Evolutionary conservation across 2,797 vertebrate species (phyloP).

Genomic region (Falco novaeseelandiae): DNA sequence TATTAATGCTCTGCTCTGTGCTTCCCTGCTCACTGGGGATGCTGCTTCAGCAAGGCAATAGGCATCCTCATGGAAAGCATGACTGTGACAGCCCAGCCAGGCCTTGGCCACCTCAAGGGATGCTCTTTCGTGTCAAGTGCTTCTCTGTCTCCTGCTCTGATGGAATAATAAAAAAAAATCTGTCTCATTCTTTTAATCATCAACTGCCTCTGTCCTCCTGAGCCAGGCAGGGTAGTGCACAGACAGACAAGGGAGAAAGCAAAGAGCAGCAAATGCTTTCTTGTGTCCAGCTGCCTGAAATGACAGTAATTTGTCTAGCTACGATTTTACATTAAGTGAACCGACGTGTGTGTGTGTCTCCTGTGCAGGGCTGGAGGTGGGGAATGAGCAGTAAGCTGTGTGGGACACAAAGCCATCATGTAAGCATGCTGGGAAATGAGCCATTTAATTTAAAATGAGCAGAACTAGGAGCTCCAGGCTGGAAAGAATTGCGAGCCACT

Average conservation of each 20-base stretch:
- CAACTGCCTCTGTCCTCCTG: background rate
- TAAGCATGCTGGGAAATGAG: background rate
- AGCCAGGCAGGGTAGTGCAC: background rate
- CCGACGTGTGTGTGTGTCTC: background rate
- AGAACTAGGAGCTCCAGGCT: background rate
- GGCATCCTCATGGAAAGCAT: background rate
- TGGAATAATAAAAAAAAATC: conserved; percentile 39
- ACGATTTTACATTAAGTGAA: conserved; percentile 2
- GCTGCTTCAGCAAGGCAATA: background rate
- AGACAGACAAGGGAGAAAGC: background rate
- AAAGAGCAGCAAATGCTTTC: conserved; percentile 4
- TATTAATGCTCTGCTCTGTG: background rate
- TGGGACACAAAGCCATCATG: background rate
- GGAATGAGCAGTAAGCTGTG: background rate
- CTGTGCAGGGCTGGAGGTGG: background rate
- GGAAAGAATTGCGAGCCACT: background rate
- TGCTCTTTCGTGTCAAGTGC: background rate
- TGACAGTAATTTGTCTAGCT: background rate
- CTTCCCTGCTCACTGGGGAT: background rate
- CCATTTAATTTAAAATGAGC: conserved; percentile 31
- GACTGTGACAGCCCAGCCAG: background rate
- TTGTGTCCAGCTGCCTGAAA: background rate
- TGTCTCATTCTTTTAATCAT: conserved; percentile 30
- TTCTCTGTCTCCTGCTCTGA: conserved; percentile 20
- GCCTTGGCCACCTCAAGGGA: conserved; percentile 4